These are phyloP conservation scores for Cremastinae sp. DNA, from an alignment of 2,888 invertebrate species.

Conservation along the genomic window DNA sequence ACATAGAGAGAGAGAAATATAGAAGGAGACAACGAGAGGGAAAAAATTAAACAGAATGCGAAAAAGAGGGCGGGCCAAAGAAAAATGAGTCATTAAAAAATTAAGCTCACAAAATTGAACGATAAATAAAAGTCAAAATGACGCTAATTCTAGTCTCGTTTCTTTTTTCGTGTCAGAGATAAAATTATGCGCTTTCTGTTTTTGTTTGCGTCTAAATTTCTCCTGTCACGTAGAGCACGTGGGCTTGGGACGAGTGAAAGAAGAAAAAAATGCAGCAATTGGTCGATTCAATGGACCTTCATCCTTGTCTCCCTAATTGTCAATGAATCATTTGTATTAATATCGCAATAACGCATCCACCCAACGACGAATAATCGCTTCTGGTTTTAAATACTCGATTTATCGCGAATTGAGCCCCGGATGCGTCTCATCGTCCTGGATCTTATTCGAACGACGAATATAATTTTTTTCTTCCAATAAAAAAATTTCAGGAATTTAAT, in stretches of 20 bases:
- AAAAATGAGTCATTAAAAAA: slow-evolving; percentile 14
- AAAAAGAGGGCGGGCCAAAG: no score
- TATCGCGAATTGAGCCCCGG: slow-evolving; percentile 6
- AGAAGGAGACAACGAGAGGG: not conserved
- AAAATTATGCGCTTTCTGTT: slow-evolving; percentile 16
- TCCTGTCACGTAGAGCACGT: slow-evolving; percentile 46
- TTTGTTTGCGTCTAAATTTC: slow-evolving; percentile 13
- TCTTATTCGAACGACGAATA: not conserved
- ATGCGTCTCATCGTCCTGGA: not conserved
- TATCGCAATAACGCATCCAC: slow-evolving; percentile 1
- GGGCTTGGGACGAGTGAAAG: no score
- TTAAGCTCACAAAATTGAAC: slow-evolving; percentile 23
- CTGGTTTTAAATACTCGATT: slow-evolving; percentile 11
- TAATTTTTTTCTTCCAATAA: not conserved
- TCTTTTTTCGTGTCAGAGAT: not conserved
- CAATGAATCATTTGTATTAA: slow-evolving; percentile 46
- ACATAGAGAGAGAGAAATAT: not conserved
- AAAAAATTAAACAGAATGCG: slow-evolving; percentile 19
- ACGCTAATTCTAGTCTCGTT: slow-evolving; percentile 4
- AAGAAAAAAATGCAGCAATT: slow-evolving; percentile 38
- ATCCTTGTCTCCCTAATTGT: slow-evolving; percentile 20
- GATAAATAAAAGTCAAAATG: slow-evolving; percentile 13
- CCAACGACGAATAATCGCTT: slow-evolving; percentile 1
- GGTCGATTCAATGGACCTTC: slow-evolving; percentile 34
- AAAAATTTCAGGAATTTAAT: no score